These are phyloP conservation scores for Dascillus cervinus DNA, from an alignment of 2,888 invertebrate species.

Conservation along the genomic window DNA sequence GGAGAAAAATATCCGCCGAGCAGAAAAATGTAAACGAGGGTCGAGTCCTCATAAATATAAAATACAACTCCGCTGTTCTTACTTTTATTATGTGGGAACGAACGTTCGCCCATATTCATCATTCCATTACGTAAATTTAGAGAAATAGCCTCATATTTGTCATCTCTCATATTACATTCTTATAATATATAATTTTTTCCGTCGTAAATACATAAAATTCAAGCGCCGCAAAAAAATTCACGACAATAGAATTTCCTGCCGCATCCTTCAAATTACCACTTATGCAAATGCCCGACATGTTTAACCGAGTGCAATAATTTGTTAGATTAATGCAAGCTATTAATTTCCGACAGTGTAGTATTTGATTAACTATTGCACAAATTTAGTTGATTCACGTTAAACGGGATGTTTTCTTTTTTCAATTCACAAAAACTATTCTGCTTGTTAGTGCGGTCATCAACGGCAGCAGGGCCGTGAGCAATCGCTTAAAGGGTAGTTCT, in stretches of 20 bases:
- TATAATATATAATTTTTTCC: constrained; percentile 7
- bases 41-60: constrained; percentile 18
- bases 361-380: too few species aligned
- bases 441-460: constrained; percentile 24
- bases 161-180: constrained; percentile 15
- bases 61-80: constrained; percentile 18
- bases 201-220: background rate
- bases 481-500: constrained; percentile 21
- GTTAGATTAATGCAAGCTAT: too few species aligned
- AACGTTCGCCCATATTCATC: constrained; percentile 18
- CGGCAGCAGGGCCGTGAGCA: constrained; percentile 17
- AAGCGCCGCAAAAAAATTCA: too few species aligned
- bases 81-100: constrained; percentile 18
- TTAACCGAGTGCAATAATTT: too few species aligned
- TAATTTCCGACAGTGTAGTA: too few species aligned
- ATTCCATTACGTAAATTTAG: constrained; percentile 17
- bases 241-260: too few species aligned
- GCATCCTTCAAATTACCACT: too few species aligned
- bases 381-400: too few species aligned
- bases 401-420: too few species aligned
- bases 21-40: constrained; percentile 18
- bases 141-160: constrained; percentile 16
- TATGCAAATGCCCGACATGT: too few species aligned
- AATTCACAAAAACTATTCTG: too few species aligned
- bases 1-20: constrained; percentile 15